These are phyloP conservation scores for Drosophila kuntzei DNA, from an alignment of 2,888 invertebrate species.

Conservation along the genomic window DNA sequence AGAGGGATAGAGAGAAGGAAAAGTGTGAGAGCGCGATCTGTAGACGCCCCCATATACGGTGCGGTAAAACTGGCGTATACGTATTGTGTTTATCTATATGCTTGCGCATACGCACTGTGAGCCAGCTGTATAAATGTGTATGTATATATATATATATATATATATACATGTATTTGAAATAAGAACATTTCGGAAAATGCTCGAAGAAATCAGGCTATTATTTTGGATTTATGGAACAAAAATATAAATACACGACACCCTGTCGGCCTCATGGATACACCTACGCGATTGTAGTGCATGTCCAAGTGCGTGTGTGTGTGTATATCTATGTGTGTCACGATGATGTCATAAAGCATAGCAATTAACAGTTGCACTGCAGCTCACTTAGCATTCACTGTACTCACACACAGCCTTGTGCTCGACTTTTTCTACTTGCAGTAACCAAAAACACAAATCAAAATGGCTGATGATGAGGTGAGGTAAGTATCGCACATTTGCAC, in stretches of 20 bases:
- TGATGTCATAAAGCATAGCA: constrained; percentile 33
- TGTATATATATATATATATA: constrained; percentile 3
- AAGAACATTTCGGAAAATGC: constrained; percentile 12
- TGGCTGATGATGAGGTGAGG: constrained; percentile 98
- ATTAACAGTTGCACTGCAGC: constrained; percentile 22
- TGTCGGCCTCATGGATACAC: constrained; percentile 20
- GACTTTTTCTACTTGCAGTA: constrained; percentile 71
- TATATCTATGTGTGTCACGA: constrained; percentile 15
- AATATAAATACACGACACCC: constrained; percentile 20
- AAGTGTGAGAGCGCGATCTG: constrained; percentile 30
- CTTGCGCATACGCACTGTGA: constrained; percentile 73
- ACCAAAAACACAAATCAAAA: constrained; percentile 87
- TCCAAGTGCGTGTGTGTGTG: not conserved
- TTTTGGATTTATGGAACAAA: constrained; percentile 56
- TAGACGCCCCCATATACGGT: constrained; percentile 70
- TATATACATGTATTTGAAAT: constrained; percentile 1
- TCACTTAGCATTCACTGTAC: constrained; percentile 11
- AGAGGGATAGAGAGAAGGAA: constrained; percentile 2
- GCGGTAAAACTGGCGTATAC: constrained; percentile 65
- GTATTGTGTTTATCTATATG: constrained; percentile 60
- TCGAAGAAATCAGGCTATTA: constrained; percentile 35
- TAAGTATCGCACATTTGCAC: constrained; percentile 86
- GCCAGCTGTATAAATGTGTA: constrained; percentile 5
- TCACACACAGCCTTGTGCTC: constrained; percentile 21
- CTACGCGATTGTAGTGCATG: constrained; percentile 5